Base-by-base conservation (phyloP, 2,797 vertebrate genomes). In the Crocodylus rhombifer region DNA sequence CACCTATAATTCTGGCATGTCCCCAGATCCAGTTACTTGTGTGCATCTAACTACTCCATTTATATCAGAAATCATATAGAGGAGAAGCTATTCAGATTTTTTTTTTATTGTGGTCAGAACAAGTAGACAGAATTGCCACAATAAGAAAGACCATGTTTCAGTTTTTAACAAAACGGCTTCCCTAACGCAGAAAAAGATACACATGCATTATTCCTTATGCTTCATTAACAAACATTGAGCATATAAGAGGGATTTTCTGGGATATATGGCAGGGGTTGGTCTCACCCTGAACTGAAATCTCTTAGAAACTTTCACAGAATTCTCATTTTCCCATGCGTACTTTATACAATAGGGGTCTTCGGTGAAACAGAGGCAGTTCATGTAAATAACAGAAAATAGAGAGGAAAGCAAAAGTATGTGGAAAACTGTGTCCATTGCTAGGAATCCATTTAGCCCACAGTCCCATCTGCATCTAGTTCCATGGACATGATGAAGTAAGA, bases 81-180 rank as follows among this genome's bases (percentile, higher is more conserved):
- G 88, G 74, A 30, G 33, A 36, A 81, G 81, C 21, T 10, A 5
- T 4, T 10, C 83, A 61, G 14, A n/a, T 88, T 81, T 77, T 79
- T 88, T 94, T 80, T 77, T 79, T 88, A 94, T 80, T 79, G 20
- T 57, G 87, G 51, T 67, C 58, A 75, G 25, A 83, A 71, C 2
- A 89, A 6, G 56, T 74, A 71, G 14, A 14, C 55, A 86, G 33
- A 90, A 92, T 51, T 89, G 14, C 6, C 6, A 15, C 67, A 80
- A 28, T 0, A 74, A 91, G 88, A 73, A 85, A 30, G 4, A 51
- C 9, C 42, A 42, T 8, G 42, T 51, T 51, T 51, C 42, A 51
- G 10, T 51, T 51, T 51, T 51, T 67, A 67, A 65, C 63, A 64
- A 67, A 12, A 33, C n/a, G 30, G 20, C 18, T 11, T 67, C 3